Base-by-base conservation (phyloP, 2,113 vertebrate species). In the Rissa tridactyla region DNA sequence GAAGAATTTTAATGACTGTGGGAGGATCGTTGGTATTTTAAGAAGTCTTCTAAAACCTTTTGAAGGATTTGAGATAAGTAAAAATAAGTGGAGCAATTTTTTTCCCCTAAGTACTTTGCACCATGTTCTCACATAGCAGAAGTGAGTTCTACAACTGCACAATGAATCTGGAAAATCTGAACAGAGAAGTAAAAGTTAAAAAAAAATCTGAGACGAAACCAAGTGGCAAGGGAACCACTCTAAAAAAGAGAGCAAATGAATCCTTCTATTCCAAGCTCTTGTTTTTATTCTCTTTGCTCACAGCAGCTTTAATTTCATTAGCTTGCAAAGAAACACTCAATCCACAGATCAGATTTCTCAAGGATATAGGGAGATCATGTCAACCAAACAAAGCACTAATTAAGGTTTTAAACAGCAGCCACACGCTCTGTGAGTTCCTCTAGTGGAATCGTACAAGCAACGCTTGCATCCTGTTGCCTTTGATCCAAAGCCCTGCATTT, bases 1-100 rank as follows among this genome's bases (percentile, higher is more conserved):
- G 71, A 97, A 97, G 91, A 96, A 96, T 96, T 94, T 97, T 97
- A 96, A 97, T 92, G 91, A 95, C 91, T 89, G 89, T 91, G 91
- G 94, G 89, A 96, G 94, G 93, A 85, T 44, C 0, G 1, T 1
- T 91, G 96, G 91, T 92, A 96, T 97, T 97, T 97, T 94, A 97
- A 97, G 96, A 95, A 95, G 91, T 83, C 70, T 91, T 91, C 62
- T 93, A 73, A 95, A 97, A 82, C 75, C 66, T 85, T 97, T 27
- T 82, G 58, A 92, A 92, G 87, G 78, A 92, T 96, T 86, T 89
- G 91, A 97, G 96, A 95, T 91, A 95, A 97, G 84, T 94, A 92
- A 91, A 94, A 94, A 58, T 80, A 95, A 92, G 88, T 79, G 81
- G 68, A 86, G 54, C 58, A 82, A 76, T 88, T 73, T 88, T 94